Evolutionary conservation across 1,140 invertebrate genomes (phyloP).

Genomic region (Leptinotarsa texana): DNA sequence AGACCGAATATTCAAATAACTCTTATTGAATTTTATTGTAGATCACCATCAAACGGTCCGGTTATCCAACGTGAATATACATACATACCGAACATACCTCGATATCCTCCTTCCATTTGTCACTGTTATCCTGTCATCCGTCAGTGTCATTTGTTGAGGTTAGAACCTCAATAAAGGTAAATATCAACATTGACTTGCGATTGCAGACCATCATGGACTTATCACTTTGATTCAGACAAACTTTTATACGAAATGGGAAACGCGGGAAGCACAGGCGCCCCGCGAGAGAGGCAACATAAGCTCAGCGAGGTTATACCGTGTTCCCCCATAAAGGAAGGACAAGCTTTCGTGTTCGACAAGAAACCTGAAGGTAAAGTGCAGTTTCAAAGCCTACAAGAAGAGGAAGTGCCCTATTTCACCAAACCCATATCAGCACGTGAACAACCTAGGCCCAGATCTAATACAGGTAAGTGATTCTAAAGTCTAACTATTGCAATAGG

Average conservation of each 20-base stretch:
- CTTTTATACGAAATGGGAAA: conserved; percentile 67
- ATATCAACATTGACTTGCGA: neutral
- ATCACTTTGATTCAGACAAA: neutral
- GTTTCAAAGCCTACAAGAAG: conserved; percentile 68
- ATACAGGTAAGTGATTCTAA: conserved; percentile 58
- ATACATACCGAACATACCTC: too few species aligned
- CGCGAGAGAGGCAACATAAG: conserved; percentile 66
- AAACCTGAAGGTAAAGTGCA: conserved; percentile 66
- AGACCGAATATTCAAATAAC: too few species aligned
- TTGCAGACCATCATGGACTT: too few species aligned
- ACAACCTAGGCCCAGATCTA: conserved; percentile 66
- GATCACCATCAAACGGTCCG: too few species aligned
- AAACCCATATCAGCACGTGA: conserved; percentile 61
- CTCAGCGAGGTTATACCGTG: conserved; percentile 65
- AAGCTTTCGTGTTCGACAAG: conserved; percentile 85
- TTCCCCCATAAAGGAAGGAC: conserved; percentile 75
- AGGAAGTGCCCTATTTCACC: conserved; percentile 78
- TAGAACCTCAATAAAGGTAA: neutral
- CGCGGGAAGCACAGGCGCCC: conserved; percentile 69
- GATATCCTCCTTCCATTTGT: too few species aligned
- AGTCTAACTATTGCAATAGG: too few species aligned
- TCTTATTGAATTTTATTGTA: too few species aligned
- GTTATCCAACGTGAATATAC: too few species aligned
- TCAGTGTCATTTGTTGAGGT: too few species aligned
- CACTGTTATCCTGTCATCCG: too few species aligned